These are phyloP conservation scores for Columba janthina DNA, from an alignment of 2,113 vertebrate genomes.

Conservation along the genomic window DNA sequence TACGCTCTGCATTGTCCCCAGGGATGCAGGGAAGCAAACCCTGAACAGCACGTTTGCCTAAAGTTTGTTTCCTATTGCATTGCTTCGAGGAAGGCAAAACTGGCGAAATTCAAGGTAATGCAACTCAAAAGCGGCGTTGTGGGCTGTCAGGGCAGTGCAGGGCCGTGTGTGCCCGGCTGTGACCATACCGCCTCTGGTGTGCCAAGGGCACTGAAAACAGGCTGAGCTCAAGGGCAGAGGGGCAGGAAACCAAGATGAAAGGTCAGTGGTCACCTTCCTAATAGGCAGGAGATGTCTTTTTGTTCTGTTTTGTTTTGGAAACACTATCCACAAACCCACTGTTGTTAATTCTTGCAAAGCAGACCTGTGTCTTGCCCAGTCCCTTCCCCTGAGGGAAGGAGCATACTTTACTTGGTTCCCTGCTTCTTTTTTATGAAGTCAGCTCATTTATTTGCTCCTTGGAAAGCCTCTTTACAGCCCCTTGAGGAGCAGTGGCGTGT, in stretches of 20 bases:
- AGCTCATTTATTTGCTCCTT: not conserved
- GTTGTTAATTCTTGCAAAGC: not conserved
- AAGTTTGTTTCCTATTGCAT: not conserved
- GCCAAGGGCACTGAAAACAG: not conserved
- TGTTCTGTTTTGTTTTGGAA: not conserved
- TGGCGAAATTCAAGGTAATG: not conserved
- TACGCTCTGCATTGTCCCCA: not conserved
- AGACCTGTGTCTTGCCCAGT: not conserved
- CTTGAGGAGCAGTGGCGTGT: not conserved
- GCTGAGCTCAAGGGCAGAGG: not conserved
- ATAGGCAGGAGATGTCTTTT: too few relatives aligned
- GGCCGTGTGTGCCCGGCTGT: accelerated
- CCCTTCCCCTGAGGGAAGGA: not conserved
- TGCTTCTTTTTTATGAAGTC: not conserved
- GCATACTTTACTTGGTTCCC: not conserved
- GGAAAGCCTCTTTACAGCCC: not conserved
- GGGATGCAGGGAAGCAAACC: not conserved
- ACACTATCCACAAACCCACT: accelerated
- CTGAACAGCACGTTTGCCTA: not conserved
- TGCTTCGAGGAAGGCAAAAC: not conserved
- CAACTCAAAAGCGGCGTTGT: not conserved
- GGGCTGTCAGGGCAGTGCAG: not conserved
- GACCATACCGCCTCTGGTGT: too few relatives aligned
- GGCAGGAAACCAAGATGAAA: too few relatives aligned
- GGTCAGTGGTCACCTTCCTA: not conserved